Percentiles rank a stretch among this genome's conserved stretches.
These are phyloP conservation scores for Lasioglossum figueresi DNA, from an alignment of 2,888 invertebrate genomes.

Conservation along the genomic window DNA sequence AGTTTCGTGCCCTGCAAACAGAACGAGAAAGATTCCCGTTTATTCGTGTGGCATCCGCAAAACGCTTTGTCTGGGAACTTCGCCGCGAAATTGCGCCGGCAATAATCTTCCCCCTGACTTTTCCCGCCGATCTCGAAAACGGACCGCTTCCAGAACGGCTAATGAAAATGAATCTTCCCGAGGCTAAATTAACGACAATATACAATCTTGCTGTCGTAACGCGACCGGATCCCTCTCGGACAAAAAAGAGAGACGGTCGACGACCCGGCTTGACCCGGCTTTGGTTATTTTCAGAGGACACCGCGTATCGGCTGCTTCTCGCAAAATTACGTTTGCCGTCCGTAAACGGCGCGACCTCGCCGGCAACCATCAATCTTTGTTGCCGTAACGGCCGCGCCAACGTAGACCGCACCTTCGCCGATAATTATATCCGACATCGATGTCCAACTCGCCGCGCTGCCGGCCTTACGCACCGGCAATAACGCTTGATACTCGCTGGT, in stretches of 20 bases:
- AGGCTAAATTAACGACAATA: slow-evolving; percentile 42
- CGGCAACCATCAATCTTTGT: slow-evolving; percentile 45
- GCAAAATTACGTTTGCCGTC: slow-evolving; percentile 8
- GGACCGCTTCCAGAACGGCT: background rate
- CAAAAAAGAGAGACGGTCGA: background rate
- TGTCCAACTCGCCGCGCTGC: slow-evolving; percentile 63
- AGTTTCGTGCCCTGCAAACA: slow-evolving; percentile 96
- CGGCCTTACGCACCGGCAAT: slow-evolving; percentile 30
- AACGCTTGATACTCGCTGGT: slow-evolving; percentile 37
- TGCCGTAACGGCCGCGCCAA: slow-evolving; percentile 28
- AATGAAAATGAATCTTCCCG: slow-evolving; percentile 24
- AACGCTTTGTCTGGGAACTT: slow-evolving; percentile 43
- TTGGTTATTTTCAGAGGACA: background rate
- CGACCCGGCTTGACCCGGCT: background rate
- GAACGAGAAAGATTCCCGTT: slow-evolving; percentile 44
- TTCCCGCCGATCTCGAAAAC: background rate
- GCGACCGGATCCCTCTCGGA: background rate
- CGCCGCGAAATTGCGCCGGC: background rate
- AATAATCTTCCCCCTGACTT: slow-evolving; percentile 2
- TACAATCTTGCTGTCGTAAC: background rate
- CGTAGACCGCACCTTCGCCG: slow-evolving; percentile 54
- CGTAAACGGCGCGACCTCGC: slow-evolving; percentile 17
- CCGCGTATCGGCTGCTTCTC: background rate
- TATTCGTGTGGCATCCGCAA: slow-evolving; percentile 10
- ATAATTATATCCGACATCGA: slow-evolving; percentile 75